Evolutionary conservation across 2,888 invertebrate genomes (phyloP), one percentile per base, ranked within the genome.

Genomic region (Folsomia candida): DNA sequence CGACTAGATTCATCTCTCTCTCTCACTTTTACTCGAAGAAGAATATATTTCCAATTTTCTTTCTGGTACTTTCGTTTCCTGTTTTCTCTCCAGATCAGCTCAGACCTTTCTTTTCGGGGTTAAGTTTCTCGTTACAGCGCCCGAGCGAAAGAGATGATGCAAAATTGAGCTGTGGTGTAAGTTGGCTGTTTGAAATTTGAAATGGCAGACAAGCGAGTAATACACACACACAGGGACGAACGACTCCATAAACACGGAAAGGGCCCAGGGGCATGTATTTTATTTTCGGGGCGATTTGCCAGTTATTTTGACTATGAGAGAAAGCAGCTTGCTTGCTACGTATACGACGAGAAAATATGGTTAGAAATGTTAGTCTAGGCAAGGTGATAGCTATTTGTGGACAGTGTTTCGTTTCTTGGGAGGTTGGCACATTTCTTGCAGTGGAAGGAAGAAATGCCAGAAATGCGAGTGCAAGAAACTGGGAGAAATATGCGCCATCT

Each of bases 1-100:
- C 54, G 14, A n/a, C n/a, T n/a, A n/a, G n/a, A 37, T 22, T 6
- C 18, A 54, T 54, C 54, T 4, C 22, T 54, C 18, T 20, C 54
- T 54, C n/a, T n/a, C n/a, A n/a, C n/a, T n/a, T n/a, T n/a, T n/a
- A n/a, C n/a, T n/a, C n/a, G 37, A 20, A 54, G 54, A n/a, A 54
- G 22, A 54, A 22, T n/a, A 54, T n/a, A 54, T 54, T 54, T 54
- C 54, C 54, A 54, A 54, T 54, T 54, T 54, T 54, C 54, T 54
- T 22, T 14, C 22, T 14, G 6, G 54, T 18, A 11, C 47, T 47
- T 47, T 47, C 47, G 9, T 47, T 47, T 18, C 18, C 47, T 47
- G 47, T 47, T 47, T 47, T 47, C 47, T 47, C 47, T 9, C 18
- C 47, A 47, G 47, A 47, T 18, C 9, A 47, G 22, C 54, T 54